Conservation (phyloP, 2,113 vertebrate genomes). For the Phalacrocorax carbo region DNA sequence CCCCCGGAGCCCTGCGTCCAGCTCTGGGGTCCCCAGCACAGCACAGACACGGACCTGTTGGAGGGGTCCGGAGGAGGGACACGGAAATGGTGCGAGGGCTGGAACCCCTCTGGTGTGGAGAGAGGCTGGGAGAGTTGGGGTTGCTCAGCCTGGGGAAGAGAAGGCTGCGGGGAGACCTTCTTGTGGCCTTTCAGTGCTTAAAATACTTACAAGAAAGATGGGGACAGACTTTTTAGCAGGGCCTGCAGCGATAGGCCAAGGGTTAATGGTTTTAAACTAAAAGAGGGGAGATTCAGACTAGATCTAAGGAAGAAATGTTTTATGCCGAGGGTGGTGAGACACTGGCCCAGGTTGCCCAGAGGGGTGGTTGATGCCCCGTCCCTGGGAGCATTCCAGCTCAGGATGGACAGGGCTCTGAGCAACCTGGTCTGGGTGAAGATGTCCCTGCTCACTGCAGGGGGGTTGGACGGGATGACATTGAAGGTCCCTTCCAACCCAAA, state of each 20-base stretch:
- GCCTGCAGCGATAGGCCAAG: not conserved
- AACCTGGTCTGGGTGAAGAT: not conserved
- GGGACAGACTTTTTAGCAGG: not conserved
- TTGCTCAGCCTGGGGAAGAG: not conserved
- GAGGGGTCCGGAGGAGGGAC: not conserved
- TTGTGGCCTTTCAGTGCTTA: not conserved
- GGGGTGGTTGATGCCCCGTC: not conserved
- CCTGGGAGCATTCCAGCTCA: not conserved
- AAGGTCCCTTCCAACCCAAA: not conserved
- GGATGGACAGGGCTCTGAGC: not conserved
- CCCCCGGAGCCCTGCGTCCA: not conserved
- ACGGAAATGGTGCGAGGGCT: accelerated
- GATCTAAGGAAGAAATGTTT: not conserved
- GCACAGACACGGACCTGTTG: not conserved
- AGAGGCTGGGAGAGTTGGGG: not conserved
- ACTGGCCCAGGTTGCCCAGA: not conserved
- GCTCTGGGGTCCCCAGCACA: not conserved
- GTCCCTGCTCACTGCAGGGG: not conserved
- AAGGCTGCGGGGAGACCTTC: not conserved
- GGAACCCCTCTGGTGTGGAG: not conserved
- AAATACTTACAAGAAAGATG: not conserved
- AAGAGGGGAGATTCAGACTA: not conserved
- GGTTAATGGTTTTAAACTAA: accelerated
- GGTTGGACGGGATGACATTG: not conserved
- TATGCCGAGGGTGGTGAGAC: accelerated